Evolutionary conservation across 2,888 invertebrate genomes (phyloP).

Genomic region (Branchinecta sandiegonensis): DNA sequence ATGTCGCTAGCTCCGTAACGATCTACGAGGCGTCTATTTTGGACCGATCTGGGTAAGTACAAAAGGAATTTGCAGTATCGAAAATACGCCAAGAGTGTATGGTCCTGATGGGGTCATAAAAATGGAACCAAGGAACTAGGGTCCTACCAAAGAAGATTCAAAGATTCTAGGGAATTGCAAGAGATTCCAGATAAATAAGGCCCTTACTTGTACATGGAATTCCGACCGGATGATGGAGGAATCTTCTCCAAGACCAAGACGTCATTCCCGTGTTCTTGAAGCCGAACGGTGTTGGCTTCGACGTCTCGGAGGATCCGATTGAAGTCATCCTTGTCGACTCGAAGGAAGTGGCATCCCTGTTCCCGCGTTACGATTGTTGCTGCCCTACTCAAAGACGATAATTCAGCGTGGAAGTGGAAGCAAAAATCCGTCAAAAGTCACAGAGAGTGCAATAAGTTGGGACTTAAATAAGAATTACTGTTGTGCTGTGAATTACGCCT

Average conservation of each 20-base stretch:
- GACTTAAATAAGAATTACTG: too few relatives aligned
- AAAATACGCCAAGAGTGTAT: too few relatives aligned
- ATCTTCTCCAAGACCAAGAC: slow-evolving; percentile 63
- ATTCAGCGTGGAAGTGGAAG: too few relatives aligned
- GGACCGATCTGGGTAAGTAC: too few relatives aligned
- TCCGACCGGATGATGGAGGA: slow-evolving; percentile 35
- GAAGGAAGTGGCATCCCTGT: slow-evolving; percentile 64
- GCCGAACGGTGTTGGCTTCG: slow-evolving; percentile 68
- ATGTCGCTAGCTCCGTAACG: too few relatives aligned
- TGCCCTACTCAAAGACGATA: slow-evolving; percentile 41
- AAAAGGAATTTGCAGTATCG: too few relatives aligned
- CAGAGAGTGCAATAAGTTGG: too few relatives aligned
- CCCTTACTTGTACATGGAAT: slow-evolving; percentile 50
- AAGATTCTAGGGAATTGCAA: background rate
- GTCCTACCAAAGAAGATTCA: background rate
- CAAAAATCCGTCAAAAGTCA: too few relatives aligned
- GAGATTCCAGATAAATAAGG: background rate
- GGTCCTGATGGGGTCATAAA: too few relatives aligned
- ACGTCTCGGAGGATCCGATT: slow-evolving; percentile 65
- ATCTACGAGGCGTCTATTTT: too few relatives aligned
- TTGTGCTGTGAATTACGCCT: too few relatives aligned
- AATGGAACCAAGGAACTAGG: too few relatives aligned
- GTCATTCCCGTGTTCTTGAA: slow-evolving; percentile 70
- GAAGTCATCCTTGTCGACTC: slow-evolving; percentile 72
- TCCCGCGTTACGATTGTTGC: slow-evolving; percentile 66